Evolutionary conservation across 2,888 invertebrate genomes (phyloP).

Genomic region (Litoditis marina): DNA sequence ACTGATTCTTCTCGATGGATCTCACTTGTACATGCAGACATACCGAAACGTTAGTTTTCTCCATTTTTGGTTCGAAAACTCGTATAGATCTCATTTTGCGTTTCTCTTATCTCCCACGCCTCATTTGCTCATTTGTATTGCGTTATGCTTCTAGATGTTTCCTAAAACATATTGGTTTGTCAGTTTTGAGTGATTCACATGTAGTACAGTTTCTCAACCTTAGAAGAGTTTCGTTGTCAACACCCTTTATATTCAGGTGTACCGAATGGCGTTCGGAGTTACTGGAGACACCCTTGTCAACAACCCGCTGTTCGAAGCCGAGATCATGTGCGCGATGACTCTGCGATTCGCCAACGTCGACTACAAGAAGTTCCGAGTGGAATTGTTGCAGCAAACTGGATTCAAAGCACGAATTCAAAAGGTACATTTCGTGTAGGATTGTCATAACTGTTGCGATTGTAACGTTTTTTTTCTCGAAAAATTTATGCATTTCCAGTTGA

Average conservation of each 20-base stretch:
- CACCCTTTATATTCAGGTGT: constrained; percentile 42
- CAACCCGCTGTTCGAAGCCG: constrained; percentile 63
- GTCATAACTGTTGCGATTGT: no score
- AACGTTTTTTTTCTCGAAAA: background rate
- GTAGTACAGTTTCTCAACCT: no score
- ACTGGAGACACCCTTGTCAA: constrained; percentile 60
- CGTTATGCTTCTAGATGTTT: no score
- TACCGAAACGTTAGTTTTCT: constrained; percentile 62
- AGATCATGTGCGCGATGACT: constrained; percentile 78
- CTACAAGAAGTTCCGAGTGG: constrained; percentile 68
- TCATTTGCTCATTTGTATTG: no score
- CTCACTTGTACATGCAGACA: constrained; percentile 65
- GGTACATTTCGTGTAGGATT: constrained; percentile 17
- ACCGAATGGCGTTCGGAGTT: constrained; percentile 62
- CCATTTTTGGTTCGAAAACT: no score
- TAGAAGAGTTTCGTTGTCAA: background rate
- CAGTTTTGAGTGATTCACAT: no score
- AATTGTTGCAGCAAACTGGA: constrained; percentile 69
- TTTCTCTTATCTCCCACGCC: no score
- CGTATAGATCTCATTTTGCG: no score
- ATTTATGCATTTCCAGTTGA: background rate
- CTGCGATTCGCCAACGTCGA: constrained; percentile 75
- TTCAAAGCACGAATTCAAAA: constrained; percentile 70
- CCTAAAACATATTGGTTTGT: no score
- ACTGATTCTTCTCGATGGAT: constrained; percentile 82